These are phyloP conservation scores for Pyrgilauda ruficollis DNA, from an alignment of 2,113 vertebrate species.

Conservation along the genomic window DNA sequence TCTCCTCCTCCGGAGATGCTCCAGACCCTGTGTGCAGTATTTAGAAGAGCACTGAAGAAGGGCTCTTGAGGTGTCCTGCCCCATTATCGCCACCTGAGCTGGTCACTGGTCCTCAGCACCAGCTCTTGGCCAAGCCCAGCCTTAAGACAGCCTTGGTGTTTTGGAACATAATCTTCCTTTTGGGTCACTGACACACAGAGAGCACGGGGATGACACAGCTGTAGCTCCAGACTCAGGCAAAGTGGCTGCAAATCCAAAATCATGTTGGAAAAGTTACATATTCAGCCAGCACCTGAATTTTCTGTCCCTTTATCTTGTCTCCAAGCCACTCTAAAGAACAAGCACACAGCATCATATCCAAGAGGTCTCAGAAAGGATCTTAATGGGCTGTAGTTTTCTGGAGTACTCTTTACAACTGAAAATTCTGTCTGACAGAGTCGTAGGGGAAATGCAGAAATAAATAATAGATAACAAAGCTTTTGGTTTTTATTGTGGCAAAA, in stretches of 20 bases:
- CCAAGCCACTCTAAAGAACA: neutral
- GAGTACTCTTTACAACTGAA: neutral
- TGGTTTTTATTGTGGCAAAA: neutral
- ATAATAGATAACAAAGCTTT: neutral
- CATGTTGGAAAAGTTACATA: neutral
- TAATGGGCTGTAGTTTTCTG: neutral
- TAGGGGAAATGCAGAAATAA: neutral
- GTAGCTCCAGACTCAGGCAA: neutral
- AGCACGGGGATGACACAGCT: neutral
- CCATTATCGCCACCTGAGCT: neutral
- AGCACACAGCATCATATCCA: neutral
- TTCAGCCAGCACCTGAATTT: neutral
- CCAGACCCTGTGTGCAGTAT: neutral
- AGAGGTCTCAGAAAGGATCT: neutral
- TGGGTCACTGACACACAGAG: neutral
- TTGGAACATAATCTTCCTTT: neutral
- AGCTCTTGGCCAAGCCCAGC: neutral
- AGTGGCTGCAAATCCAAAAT: neutral
- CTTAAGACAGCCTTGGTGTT: neutral
- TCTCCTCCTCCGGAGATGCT: neutral
- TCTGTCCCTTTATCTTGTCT: neutral
- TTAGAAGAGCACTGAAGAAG: constrained; percentile 4
- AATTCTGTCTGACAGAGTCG: neutral
- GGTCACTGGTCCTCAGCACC: neutral
- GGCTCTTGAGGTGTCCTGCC: neutral